Evolutionary conservation across 2,797 vertebrate species (phyloP), one percentile per base, ranked within the genome.

Genomic region (Takifugu rubripes): DNA sequence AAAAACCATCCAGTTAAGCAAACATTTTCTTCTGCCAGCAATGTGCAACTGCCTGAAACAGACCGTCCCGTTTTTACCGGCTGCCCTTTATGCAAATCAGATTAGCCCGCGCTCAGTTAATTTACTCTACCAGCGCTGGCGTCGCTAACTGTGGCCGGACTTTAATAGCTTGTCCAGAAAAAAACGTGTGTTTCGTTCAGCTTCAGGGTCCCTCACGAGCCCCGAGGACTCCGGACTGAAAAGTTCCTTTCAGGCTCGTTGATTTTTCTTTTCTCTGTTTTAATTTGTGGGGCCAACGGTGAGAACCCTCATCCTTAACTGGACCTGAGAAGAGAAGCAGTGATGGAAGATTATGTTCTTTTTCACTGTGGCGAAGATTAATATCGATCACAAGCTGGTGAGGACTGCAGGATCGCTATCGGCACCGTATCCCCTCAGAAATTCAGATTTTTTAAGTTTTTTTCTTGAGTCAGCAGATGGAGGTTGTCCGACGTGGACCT

Each of bases 381-480:
- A 29, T 29, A 7, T 29, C 27, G 4, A 29, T 29, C 27, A 5
- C 7, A 5, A 29, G 27, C 27, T 29, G 27, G 27, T 29, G 27
- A 29, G 4, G 27, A 29, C 1, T 29, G 27, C 4, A 29, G 27
- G 27, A 7, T 7, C 7, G 27, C 27, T 29, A 29, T 29, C 27
- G 7, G 7, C 27, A 29, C 27, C 7, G 27, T 4, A 7, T 5
- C 7, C 27, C 4, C 27, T 29, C 27, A 48, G 14, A 36, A 29
- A 21, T 61, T 29, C 3, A 5, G 4, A 5, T 29, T 29, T 29
- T 29, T 29, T 29, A 1, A 29, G 43, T 45, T 6, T 56, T 60
- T 70, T 50, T 61, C 61, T 70, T 71, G 70, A 54, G 66, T 75
- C 61, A 65, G 71, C 24, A 17, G 14, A 64, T 56, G 53, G 55